Conservation (phyloP, 2,797 vertebrate genomes). For the Halcyon chelicuti region DNA sequence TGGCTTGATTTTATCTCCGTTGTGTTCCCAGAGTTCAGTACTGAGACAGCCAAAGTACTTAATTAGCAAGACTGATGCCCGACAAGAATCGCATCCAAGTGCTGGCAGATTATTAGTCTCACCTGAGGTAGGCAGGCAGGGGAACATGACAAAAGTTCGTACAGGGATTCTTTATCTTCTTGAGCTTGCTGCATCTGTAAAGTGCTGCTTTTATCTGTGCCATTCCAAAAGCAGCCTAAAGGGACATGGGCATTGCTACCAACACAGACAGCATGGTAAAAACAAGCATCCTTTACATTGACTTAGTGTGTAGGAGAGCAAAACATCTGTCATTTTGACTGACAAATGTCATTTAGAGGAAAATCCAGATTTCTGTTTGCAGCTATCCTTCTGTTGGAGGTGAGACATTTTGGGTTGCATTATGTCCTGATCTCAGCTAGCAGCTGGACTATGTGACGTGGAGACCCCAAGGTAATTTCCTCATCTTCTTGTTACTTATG, state of each 20-base stretch:
- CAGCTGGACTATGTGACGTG: background rate
- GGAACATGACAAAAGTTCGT: background rate
- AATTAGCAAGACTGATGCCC: background rate
- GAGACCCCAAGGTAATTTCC: background rate
- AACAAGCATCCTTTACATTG: background rate
- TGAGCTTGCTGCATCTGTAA: constrained; percentile 13
- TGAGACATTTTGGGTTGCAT: background rate
- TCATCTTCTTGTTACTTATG: background rate
- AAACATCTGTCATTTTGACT: background rate
- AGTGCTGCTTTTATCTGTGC: constrained; percentile 35
- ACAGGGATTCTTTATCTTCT: constrained; percentile 8
- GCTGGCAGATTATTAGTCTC: constrained; percentile 1
- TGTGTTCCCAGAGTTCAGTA: background rate
- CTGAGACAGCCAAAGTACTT: constrained; percentile 13
- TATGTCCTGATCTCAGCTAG: background rate
- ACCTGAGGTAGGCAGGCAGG: background rate
- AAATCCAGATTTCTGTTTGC: background rate
- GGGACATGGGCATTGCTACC: background rate
- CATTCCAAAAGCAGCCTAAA: background rate
- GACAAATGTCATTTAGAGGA: background rate
- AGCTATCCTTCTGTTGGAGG: background rate
- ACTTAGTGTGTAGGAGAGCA: background rate
- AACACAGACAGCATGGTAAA: background rate
- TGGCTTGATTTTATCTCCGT: background rate
- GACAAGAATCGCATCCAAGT: background rate